Evolutionary conservation across 2,113 vertebrate genomes (phyloP).

Genomic region (Falcunculus frontatus): DNA sequence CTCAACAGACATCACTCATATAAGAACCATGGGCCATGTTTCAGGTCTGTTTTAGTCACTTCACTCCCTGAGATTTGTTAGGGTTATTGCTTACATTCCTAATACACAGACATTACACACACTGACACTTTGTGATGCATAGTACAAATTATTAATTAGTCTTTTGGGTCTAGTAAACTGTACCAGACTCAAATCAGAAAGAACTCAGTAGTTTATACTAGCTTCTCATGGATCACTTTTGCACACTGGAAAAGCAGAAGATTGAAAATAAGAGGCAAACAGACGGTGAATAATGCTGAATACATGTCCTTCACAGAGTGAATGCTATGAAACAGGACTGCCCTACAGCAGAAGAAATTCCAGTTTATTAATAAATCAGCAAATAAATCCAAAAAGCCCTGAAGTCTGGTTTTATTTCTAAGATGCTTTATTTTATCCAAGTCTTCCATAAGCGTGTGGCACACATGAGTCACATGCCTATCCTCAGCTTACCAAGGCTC

Average conservation of each 20-base stretch:
- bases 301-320: not conserved
- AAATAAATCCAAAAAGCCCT: not conserved
- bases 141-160: not conserved
- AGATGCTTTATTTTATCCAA: not conserved
- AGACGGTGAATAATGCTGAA: not conserved
- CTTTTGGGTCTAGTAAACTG: not conserved
- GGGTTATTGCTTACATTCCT: not conserved
- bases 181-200: not conserved
- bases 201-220: not conserved
- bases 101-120: not conserved
- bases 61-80: not conserved
- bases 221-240: not conserved
- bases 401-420: not conserved
- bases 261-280: not conserved
- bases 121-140: not conserved
- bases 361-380: not conserved
- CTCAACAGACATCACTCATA: not conserved
- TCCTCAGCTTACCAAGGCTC: not conserved
- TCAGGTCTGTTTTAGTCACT: not conserved
- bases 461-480: not conserved
- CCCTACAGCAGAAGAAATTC: not conserved
- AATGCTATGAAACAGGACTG: not conserved
- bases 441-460: rapidly evolving
- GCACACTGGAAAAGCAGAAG: not conserved
- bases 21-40: not conserved